Evolutionary conservation across 2,888 invertebrate genomes (phyloP), one percentile per base, ranked within the genome.

Genomic region (Ligdia adustata): DNA sequence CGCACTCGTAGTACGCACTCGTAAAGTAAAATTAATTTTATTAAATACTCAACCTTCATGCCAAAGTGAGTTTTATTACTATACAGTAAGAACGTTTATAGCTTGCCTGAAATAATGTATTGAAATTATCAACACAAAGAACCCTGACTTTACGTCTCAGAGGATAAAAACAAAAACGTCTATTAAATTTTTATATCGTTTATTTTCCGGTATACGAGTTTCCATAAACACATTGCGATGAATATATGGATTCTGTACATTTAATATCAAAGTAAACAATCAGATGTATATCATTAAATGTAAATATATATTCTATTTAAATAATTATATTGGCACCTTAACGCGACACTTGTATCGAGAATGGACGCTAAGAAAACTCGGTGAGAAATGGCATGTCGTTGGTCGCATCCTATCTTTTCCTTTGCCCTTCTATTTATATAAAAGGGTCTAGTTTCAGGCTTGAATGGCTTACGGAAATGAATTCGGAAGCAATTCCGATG

Each of bases 191-290:
- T 78, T 65, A 70, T 71, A 73, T 78, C 61, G 67, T 87, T 85
- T 86, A 86, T 84, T 69, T 82, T 82, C 72, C 75, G 76, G 81
- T 87, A 87, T 78, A 86, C 78, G 76, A 83, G 68, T 75, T 75
- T 79, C 77, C 80, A 82, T 81, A 83, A 77, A 85, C 84, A 88
- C 79, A 79, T 81, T 74, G 82, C 79, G 73, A 82, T 83, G 80
- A 75, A 77, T 81, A 79, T 72, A 81, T 75, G 75, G 78, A 73
- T 74, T 77, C 84, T 82, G 82, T 84, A 87, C 87, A 86, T 77
- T 75, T 69, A 79, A 80, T 86, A 86, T 83, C 82, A 89, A 88
- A 85, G 74, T 82, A 86, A 88, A 82, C 77, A 77, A 78, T 85
- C 78, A 81, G 31, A 41, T 82, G 75, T 82, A 80, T 82, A 82